phyloP scores from a whole-genome alignment of 2,888 invertebrate species.

The Willowsia nigromaculata region DNA sequence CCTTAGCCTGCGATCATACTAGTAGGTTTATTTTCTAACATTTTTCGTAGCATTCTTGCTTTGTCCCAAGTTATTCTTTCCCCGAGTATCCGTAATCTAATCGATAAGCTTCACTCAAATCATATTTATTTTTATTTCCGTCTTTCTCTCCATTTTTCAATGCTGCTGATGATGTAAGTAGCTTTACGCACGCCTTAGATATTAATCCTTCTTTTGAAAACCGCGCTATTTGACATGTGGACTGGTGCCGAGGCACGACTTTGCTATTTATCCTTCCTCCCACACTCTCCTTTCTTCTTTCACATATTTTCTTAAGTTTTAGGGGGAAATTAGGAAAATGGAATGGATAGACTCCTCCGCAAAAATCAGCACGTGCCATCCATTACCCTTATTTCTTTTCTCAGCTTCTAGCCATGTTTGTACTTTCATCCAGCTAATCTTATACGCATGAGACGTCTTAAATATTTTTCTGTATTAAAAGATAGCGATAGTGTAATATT shows the following conservation, averaged over 20 bases:
- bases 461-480: neutral
- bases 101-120: slow-evolving; percentile 38
- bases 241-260: neutral
- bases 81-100: neutral
- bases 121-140: neutral
- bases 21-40: neutral
- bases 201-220: slow-evolving; percentile 54
- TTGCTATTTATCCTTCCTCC: slow-evolving; percentile 26
- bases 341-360: neutral
- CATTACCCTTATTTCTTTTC: slow-evolving; percentile 42
- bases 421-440: too few species aligned
- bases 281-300: neutral
- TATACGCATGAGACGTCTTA: neutral
- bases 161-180: slow-evolving; percentile 1
- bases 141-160: neutral
- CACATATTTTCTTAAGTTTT: neutral
- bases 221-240: slow-evolving; percentile 11
- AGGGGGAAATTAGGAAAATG: slow-evolving; percentile 21
- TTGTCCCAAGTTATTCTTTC: neutral
- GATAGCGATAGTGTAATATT: neutral
- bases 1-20: too few species aligned
- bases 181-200: slow-evolving; percentile 28
- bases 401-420: neutral
- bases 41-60: neutral
- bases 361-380: slow-evolving; percentile 62